These are phyloP conservation scores for Anthonomus grandis DNA, from an alignment of 1,140 invertebrate genomes.

Conservation along the genomic window DNA sequence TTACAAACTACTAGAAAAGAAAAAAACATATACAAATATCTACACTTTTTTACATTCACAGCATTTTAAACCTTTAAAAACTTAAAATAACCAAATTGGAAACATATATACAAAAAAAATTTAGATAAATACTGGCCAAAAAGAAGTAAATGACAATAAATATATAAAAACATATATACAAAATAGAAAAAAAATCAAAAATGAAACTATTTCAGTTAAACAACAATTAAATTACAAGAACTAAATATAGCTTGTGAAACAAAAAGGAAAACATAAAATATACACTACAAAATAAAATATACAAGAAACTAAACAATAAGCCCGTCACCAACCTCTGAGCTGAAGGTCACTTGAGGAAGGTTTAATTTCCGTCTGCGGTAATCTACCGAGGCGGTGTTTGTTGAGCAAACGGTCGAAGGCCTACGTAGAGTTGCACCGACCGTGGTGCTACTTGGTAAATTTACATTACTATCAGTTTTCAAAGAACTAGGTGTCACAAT, in stretches of 20 bases:
- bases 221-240: constrained; percentile 34
- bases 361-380: constrained; percentile 60
- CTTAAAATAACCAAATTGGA: background rate
- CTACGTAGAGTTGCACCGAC: constrained; percentile 36
- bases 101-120: constrained; percentile 3
- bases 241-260: constrained; percentile 22
- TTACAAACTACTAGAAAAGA: background rate
- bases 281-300: constrained; percentile 19
- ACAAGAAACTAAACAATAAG: constrained; percentile 54
- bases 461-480: constrained; percentile 47
- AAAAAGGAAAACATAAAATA: constrained; percentile 20
- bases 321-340: constrained; percentile 76
- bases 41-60: background rate
- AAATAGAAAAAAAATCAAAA: constrained; percentile 20
- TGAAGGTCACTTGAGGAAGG: constrained; percentile 78
- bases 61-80: constrained; percentile 2
- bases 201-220: constrained; percentile 25
- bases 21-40: background rate
- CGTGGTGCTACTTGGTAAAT: constrained; percentile 45
- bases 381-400: constrained; percentile 53
- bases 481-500: constrained; percentile 27
- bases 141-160: background rate
- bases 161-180: constrained; percentile 11
- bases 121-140: constrained; percentile 4
- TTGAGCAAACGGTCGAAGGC: constrained; percentile 57